Evolutionary conservation across 2,113 vertebrate genomes (phyloP).

Genomic region (Cephalopterus ornatus): DNA sequence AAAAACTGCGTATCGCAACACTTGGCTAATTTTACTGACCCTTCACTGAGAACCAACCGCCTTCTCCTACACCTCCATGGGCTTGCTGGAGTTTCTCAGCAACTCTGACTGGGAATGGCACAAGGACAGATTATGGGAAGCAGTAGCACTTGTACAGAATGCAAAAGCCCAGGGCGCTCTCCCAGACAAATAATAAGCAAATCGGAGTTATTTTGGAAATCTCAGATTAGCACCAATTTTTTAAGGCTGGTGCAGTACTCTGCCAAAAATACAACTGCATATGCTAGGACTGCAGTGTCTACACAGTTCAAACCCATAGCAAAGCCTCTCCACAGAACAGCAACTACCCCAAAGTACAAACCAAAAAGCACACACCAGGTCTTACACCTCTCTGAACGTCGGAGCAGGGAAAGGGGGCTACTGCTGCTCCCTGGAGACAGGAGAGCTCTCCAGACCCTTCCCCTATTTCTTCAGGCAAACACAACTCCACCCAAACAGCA

Average conservation of each 20-base stretch:
- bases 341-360: background rate
- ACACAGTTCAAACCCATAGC: background rate
- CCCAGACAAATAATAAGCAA: background rate
- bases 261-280: background rate
- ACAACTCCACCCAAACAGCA: background rate
- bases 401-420: background rate
- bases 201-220: background rate
- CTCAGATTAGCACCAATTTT: background rate
- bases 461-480: background rate
- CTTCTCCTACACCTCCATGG: background rate
- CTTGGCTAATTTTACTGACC: background rate
- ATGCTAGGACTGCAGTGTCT: background rate
- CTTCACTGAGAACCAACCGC: background rate
- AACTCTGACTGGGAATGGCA: background rate
- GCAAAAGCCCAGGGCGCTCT: background rate
- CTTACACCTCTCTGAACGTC: background rate
- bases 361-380: rapidly evolving
- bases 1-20: background rate
- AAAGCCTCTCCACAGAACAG: background rate
- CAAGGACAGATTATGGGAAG: background rate
- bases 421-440: background rate
- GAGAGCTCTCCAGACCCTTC: background rate
- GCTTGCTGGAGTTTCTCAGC: background rate
- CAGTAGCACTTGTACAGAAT: background rate
- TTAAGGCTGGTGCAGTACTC: background rate